Base-by-base conservation (phyloP, 2,113 vertebrate genomes). In the Spilogale gracilis region DNA sequence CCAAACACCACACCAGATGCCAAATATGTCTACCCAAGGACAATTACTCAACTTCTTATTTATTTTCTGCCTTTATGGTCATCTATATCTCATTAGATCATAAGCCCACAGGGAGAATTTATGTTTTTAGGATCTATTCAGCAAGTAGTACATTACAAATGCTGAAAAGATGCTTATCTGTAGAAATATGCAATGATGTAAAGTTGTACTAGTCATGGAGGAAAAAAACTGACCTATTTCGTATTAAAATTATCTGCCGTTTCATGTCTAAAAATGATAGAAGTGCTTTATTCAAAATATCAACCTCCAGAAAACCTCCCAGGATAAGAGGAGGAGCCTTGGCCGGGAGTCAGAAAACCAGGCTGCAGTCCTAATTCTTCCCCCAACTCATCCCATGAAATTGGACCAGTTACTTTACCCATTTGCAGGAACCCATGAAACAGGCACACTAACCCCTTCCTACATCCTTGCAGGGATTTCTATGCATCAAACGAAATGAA, bases 121-220 rank as follows among this genome's bases (percentile, higher is more conserved):
- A 56, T 80, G 71, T 80, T 91, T 98, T 97, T 95, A 95, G 83
- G 63, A 93, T 95, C 90, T 67, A 81, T 89, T 96, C 96, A 91
- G 63, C 90, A 91, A 79, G 43, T 21, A 73, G 63, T 61, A 89
- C 48, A 88, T 96, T 89, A 90, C 54, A 61, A 95, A 73, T 82
- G 81, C 81, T 94, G 58, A 94, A 92, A 96, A 96, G 96, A 97
- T 95, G 95, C 96, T 97, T 97, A 96, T 95, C 92, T 94, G 96
- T 61, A 96, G 87, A 97, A 96, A 95, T 97, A 96, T 58, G 82
- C 95, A 93, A 73, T 93, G 88, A 96, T 92, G 73, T 96, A 94
- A 97, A 97, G 81, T 96, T 83, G 67, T 82, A 82, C 82, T 61
- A 84, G 79, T 95, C 91, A 83, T 52, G 61, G 27, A 96, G 80